A percentile compares a stretch with the other conserved stretches of the same genome.
These are phyloP conservation scores for Pseudocheirus occidentalis DNA, from an alignment of 2,797 vertebrate genomes.

Conservation along the genomic window DNA sequence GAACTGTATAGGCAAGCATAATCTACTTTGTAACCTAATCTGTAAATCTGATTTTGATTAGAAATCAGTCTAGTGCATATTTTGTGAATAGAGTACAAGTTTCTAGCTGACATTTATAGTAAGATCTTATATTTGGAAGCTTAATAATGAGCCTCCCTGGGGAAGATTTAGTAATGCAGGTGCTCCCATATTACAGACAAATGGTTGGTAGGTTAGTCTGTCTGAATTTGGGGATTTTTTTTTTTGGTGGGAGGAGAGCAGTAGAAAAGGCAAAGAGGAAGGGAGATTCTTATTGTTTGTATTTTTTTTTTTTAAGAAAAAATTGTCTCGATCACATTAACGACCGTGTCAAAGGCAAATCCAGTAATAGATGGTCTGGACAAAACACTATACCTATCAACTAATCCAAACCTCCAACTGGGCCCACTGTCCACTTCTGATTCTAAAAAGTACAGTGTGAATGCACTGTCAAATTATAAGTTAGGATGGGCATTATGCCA, in stretches of 20 bases:
- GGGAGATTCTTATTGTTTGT: not conserved
- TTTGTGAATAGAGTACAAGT: slow-evolving; percentile 53
- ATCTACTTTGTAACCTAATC: slow-evolving; percentile 37
- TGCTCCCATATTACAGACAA: slow-evolving; percentile 35
- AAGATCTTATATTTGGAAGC: slow-evolving; percentile 63
- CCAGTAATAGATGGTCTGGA: not conserved
- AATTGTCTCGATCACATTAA: slow-evolving; percentile 38
- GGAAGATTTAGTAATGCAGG: slow-evolving; percentile 70
- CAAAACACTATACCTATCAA: not conserved
- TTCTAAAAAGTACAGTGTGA: slow-evolving; percentile 48
- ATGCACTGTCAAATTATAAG: slow-evolving; percentile 55
- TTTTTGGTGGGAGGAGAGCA: not conserved
- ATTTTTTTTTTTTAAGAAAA: not conserved
- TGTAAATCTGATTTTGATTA: slow-evolving; percentile 61
- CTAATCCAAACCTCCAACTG: slow-evolving; percentile 29
- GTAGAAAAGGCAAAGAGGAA: not conserved
- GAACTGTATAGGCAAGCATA: slow-evolving; percentile 53
- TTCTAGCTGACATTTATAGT: slow-evolving; percentile 59
- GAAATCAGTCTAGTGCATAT: slow-evolving; percentile 65
- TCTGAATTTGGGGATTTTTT: slow-evolving; percentile 24
- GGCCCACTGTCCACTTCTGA: slow-evolving; percentile 14
- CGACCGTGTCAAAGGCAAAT: slow-evolving; percentile 28
- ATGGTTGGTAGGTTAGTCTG: not conserved
- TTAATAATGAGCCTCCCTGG: slow-evolving; percentile 68
- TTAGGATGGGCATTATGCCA: slow-evolving; percentile 21